These are phyloP conservation scores for Agrochola litura DNA, from an alignment of 2,888 invertebrate genomes.

Conservation along the genomic window DNA sequence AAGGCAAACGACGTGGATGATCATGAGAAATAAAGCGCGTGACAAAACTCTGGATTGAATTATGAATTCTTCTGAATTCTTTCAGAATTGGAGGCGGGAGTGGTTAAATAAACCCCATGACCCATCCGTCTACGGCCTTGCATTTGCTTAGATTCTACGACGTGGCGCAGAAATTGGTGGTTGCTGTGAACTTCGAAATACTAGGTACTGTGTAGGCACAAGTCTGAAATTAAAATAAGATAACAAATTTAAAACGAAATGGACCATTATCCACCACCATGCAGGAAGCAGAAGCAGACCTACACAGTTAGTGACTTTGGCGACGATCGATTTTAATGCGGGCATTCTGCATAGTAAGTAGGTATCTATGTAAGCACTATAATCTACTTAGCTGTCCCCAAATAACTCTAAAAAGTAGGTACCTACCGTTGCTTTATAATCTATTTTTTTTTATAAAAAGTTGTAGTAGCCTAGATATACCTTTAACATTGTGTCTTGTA, in stretches of 20 bases:
- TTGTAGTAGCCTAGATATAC: conserved; percentile 10
- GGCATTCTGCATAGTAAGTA: not conserved
- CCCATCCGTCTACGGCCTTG: not conserved
- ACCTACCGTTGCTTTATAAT: not conserved
- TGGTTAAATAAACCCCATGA: not conserved
- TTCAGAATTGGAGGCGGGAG: not conserved
- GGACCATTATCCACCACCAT: not conserved
- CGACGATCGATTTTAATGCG: conserved; percentile 33
- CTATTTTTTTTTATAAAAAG: not conserved
- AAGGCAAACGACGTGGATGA: not conserved
- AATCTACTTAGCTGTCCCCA: not conserved
- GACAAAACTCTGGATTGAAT: not conserved
- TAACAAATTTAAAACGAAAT: not conserved
- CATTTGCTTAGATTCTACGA: not conserved
- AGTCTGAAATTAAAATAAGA: not conserved
- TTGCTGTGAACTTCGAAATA: not conserved
- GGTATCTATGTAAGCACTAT: too few relatives aligned
- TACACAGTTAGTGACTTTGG: not conserved
- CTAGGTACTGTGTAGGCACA: not conserved
- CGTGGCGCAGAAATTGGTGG: not conserved
- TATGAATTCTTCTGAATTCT: not conserved
- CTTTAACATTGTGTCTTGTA: conserved; percentile 29
- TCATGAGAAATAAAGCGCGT: not conserved
- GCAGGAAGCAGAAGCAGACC: not conserved
- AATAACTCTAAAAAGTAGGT: not conserved